Evolutionary conservation across 2,888 invertebrate genomes (phyloP), one percentile per base, ranked within the genome.

Genomic region (Gibbula magus): DNA sequence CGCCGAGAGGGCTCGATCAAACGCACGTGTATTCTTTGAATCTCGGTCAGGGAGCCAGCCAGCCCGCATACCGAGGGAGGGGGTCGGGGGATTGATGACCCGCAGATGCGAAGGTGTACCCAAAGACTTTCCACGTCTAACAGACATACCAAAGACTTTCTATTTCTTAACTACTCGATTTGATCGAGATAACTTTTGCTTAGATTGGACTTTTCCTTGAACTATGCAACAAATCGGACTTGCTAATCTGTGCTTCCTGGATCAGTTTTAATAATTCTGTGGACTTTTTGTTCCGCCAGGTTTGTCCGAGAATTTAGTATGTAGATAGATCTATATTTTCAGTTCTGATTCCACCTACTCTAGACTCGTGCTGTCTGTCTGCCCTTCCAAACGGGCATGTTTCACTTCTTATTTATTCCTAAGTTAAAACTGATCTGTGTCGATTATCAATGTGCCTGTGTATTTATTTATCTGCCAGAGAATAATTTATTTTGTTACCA

Each of bases 391-490:
- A 20, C 29, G 18, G 29, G 29, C 61, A 20, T 61, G 29, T 61
- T 61, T 22, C 25, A 61, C 25, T 61, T 25, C 61, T 61, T 29
- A 61, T 61, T 61, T 61, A 61, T 61, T 61, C 61, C 61, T 61
- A 61, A 61, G 61, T 61, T 61, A 61, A 61, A 61, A 13, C 29
- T 61, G 25, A 25, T 29, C n/a, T n/a, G n/a, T 29, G 61, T 61
- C 29, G 16, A 61, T 29, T 61, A 61, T 61, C 61, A 61, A 25
- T 29, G 61, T 61, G 61, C 61, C 61, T 61, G 61, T 61, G 29
- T 61, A 61, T 61, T 61, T 61, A 61, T 61, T 61, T 61, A 61
- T 61, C 61, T 61, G 61, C 61, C 61, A 61, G 61, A 61, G 61
- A 61, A 61, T 61, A 61, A 61, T 61, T 61, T 61, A 61, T 61